These are phyloP conservation scores for Callinectes sapidus DNA, from an alignment of 2,888 invertebrate species.

Conservation along the genomic window DNA sequence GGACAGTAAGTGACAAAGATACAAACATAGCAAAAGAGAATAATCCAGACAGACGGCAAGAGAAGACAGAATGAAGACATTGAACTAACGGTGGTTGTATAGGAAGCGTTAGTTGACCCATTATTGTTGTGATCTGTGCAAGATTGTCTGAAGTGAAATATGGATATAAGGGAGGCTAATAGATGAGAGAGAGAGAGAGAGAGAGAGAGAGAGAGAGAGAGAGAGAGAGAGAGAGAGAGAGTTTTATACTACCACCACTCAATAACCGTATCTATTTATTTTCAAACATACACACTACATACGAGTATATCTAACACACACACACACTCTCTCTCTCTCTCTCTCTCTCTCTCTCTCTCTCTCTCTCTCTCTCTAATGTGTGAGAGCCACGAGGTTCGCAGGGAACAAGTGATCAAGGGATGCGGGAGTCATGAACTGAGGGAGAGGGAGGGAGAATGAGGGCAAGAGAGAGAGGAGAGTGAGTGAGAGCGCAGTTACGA, in stretches of 20 bases:
- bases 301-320: not conserved
- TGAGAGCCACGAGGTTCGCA: not conserved
- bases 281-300: not conserved
- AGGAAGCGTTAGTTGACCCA: not conserved
- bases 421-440: not conserved
- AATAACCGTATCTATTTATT: not conserved
- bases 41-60: not conserved
- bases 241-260: not conserved
- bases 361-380: conserved; percentile 15
- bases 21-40: not conserved
- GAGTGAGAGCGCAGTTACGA: not conserved
- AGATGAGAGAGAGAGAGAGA: not conserved
- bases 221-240: not conserved
- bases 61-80: not conserved
- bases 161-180: not conserved
- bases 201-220: not conserved
- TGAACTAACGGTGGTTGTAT: not conserved
- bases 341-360: conserved; percentile 25
- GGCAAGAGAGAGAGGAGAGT: not conserved
- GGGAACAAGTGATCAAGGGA: conserved; percentile 13
- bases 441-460: conserved; percentile 1
- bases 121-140: not conserved
- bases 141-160: not conserved
- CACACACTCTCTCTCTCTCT: conserved; percentile 11
- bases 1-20: not conserved